Base-by-base conservation (phyloP, 2,113 vertebrate genomes). In the Neolamprologus tretocephalus region DNA sequence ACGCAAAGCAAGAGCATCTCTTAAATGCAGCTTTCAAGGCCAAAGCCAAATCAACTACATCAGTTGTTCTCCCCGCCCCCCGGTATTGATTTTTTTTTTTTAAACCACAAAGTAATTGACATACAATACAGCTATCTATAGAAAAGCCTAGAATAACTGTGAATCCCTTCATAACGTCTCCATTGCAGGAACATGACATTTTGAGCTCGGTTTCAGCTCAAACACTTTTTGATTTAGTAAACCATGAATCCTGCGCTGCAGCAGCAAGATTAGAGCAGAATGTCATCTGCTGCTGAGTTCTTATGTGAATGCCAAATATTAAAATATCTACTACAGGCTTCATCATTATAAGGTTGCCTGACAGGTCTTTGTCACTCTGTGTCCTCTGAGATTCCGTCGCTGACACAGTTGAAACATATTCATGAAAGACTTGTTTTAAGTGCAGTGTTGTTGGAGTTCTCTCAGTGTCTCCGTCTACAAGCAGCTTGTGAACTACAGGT, bases 221-320 rank as follows among this genome's bases (percentile, higher is more conserved):
- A 84, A 86, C 81, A 80, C 75, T 84, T 92, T 92, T 92, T 90
- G 87, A 93, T 93, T 94, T 92, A 91, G 88, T 81, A 90, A 94
- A 90, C 86, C 66, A 33, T 16, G 82, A 89, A 92, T 90, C 81
- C 63, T 57, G 31, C 83, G 23, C 75, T 80, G 82, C 91, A 55
- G 75, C 84, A 55, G 86, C 82, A 87, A 93, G 87, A 92, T 93
- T 89, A 93, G 84, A 94, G 91, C 83, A 55, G 91, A 92, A 92
- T 93, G 91, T 95, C 91, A 93, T 91, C 86, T 88, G 80, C 86
- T 54, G 68, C 63, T 49, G 90, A 89, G 88, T 87, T 91, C 80
- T 91, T 83, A 83, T 86, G 80, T 87, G 91, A 94, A 93, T 89
- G 83, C 80, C 89, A 95, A 91, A 93, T 91, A 91, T 92, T 94